phyloP scores from a whole-genome alignment of 2,113 vertebrate genomes.

The Pampusana beccarii region DNA sequence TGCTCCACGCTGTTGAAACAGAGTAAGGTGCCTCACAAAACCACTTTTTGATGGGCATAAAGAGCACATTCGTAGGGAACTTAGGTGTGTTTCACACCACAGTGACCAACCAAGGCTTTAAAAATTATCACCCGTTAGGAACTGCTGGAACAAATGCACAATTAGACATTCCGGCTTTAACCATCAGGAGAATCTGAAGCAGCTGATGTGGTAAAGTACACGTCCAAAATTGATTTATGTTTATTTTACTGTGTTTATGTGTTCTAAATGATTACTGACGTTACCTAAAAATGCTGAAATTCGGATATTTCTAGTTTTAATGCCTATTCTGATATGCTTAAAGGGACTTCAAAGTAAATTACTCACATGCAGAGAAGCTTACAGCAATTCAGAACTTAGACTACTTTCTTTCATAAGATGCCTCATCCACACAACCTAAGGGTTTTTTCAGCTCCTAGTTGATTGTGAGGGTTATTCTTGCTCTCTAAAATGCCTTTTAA shows the following conservation, averaged over 20 bases:
- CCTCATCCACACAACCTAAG: background rate
- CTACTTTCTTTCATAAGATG: background rate
- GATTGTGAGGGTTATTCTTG: background rate
- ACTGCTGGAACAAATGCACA: background rate
- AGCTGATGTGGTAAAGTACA: background rate
- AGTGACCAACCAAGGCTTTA: background rate
- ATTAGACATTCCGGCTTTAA: background rate
- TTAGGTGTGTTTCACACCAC: background rate
- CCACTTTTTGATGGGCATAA: background rate
- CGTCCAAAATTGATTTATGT: background rate
- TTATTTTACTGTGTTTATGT: background rate
- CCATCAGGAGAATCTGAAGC: background rate
- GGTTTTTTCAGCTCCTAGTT: background rate
- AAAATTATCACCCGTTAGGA: background rate
- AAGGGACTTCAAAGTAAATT: conserved; percentile 26
- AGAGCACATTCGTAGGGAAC: background rate
- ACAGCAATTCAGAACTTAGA: background rate
- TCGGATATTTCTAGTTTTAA: background rate
- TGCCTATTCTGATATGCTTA: background rate
- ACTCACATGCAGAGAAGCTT: background rate
- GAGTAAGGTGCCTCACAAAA: background rate
- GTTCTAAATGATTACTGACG: background rate
- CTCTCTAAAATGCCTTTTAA: background rate
- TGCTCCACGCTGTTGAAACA: background rate
- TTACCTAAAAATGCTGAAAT: conserved; percentile 11